These are phyloP conservation scores for Eupleurogrammus muticus DNA, from an alignment of 2,797 vertebrate species.

Conservation along the genomic window DNA sequence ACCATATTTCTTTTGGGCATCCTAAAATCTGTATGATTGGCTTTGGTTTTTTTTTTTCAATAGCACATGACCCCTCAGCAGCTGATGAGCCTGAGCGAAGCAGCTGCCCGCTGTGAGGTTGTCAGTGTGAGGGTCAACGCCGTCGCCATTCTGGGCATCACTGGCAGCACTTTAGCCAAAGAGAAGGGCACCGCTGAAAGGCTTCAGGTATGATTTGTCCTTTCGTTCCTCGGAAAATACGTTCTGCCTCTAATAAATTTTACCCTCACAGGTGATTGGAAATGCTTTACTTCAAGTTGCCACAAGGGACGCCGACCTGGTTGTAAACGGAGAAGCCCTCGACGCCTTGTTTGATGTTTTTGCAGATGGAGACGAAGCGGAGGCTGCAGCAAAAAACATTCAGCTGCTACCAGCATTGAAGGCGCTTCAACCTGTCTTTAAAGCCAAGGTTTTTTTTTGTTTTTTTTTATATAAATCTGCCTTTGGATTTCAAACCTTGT, in stretches of 20 bases:
- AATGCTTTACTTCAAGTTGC: slow-evolving; percentile 91
- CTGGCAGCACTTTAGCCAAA: slow-evolving; percentile 92
- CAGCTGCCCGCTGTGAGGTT: slow-evolving; percentile 86
- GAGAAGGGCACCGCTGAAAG: slow-evolving; percentile 86
- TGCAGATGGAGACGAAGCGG: slow-evolving; percentile 94
- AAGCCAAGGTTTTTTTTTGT: slow-evolving; percentile 84
- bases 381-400: slow-evolving; percentile 89
- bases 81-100: slow-evolving; percentile 91
- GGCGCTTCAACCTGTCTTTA: slow-evolving; percentile 93
- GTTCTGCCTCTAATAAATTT: slow-evolving; percentile 37
- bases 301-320: slow-evolving; percentile 88
- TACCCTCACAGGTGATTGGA: slow-evolving; percentile 88
- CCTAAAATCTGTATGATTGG: slow-evolving; percentile 6
- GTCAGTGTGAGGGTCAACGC: slow-evolving; percentile 90
- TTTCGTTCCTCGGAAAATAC: background rate
- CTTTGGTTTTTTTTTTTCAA: slow-evolving; percentile 44
- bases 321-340: slow-evolving; percentile 94
- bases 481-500: background rate
- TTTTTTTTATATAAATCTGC: background rate
- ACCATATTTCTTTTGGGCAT: slow-evolving; percentile 6
- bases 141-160: slow-evolving; percentile 95
- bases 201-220: slow-evolving; percentile 87
- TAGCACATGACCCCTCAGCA: slow-evolving; percentile 93
- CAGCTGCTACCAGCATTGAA: slow-evolving; percentile 88
- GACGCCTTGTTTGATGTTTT: slow-evolving; percentile 97